Evolutionary conservation across 2,113 vertebrate genomes (phyloP).

Genomic region (Zapornia atra): DNA sequence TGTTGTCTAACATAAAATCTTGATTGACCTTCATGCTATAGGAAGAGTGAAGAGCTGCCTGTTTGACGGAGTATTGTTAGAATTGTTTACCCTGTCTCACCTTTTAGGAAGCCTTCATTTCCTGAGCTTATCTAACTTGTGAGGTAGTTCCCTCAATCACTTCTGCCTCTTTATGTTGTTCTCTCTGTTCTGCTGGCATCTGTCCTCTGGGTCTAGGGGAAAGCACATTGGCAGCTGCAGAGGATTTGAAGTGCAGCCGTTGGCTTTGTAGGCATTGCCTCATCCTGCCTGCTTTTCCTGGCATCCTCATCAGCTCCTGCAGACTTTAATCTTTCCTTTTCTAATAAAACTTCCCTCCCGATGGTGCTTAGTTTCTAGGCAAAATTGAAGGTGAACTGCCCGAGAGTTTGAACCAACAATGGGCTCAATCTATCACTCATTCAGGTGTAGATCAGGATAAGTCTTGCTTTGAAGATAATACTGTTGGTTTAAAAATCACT

Average conservation of each 20-base stretch:
- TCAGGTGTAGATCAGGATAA: not conserved
- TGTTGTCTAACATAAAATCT: not conserved
- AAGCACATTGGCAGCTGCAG: not conserved
- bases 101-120: not conserved
- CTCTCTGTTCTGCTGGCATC: not conserved
- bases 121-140: not conserved
- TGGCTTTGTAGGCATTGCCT: not conserved
- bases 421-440: not conserved
- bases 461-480: not conserved
- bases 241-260: not conserved
- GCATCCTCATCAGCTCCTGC: not conserved
- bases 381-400: not conserved
- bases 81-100: not conserved
- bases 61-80: not conserved
- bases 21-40: not conserved
- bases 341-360: not conserved
- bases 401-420: not conserved
- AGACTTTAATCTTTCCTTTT: not conserved
- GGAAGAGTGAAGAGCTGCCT: not conserved
- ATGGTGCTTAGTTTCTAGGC: not conserved
- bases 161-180: not conserved
- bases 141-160: not conserved
- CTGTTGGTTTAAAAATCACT: not conserved
- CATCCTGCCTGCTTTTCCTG: not conserved
- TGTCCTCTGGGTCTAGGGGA: not conserved